Evolutionary conservation across 2,888 invertebrate genomes (phyloP), one percentile per base, ranked within the genome.

Genomic region (Caradrina kadenii): DNA sequence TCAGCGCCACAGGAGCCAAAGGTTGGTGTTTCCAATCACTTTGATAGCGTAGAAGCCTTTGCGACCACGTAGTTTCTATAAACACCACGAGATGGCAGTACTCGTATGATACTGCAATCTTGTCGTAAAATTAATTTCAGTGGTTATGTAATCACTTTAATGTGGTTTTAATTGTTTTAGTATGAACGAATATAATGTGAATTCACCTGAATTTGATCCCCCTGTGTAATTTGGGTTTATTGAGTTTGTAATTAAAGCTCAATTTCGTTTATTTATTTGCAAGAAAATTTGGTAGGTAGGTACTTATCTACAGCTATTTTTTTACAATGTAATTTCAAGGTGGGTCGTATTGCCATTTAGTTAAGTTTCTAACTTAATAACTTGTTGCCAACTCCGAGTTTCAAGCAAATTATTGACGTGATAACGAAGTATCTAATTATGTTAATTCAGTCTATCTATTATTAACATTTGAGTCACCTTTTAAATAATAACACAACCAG

Each of bases 31-130:
- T 82, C 73, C 83, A 88, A 90, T 85, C 87, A 86, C 79, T 85
- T 90, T 83, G 80, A 83, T 81, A 88, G 89, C 93, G 91, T 87
- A 83, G 89, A 94, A 95, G 94, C 93, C 95, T 95, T 80, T 89
- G 69, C 49, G 48, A 56, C 85, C 5, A 86, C 77, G 86, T 88
- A 92, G 93, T 95, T 93, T 89, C 48, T 8, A 65, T 72, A 58
- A 63, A 50, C 39, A 35, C 81, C 76, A 78, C 84, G 76, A 95
- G 95, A 92, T 94, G 95, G 93, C 88, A 84, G 74, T 85, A 93
- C 88, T 8, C 1, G 86, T 86, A 80, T 63, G 22, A 67, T 84
- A 86, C 82, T 77, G 59, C 63, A 76, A 74, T 69, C 75, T 58
- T 54, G 13, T 74, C 66, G 61, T 75, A 66, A 83, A 77, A 73